phyloP scores from a whole-genome alignment of 2,888 invertebrate genomes.

The Diplolepis rosae region DNA sequence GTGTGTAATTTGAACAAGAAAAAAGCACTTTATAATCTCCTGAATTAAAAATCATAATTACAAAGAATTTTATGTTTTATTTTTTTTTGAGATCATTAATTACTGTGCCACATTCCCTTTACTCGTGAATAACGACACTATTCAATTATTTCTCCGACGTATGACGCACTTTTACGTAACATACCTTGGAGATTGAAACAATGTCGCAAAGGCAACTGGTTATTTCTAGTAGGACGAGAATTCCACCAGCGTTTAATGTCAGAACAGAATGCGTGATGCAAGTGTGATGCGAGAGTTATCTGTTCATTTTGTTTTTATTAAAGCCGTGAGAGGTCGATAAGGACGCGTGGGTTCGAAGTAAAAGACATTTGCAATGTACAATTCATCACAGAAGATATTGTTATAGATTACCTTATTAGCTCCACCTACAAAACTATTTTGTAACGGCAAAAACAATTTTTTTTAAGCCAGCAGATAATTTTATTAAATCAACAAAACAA shows the following conservation, averaged over 20 bases:
- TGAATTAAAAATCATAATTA: not conserved
- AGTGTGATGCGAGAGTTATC: not conserved
- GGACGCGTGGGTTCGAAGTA: conserved; percentile 58
- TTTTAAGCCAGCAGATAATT: no score
- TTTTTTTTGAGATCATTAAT: not conserved
- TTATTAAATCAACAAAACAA: no score
- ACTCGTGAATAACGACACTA: conserved; percentile 3
- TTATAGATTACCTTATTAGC: conserved; percentile 4
- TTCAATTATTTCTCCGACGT: conserved; percentile 16
- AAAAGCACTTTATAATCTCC: not conserved
- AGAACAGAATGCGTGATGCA: not conserved
- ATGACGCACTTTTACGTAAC: conserved; percentile 18
- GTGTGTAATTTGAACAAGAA: not conserved
- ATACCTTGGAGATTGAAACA: conserved; percentile 6
- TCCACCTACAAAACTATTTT: no score
- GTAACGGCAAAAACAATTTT: no score
- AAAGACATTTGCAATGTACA: conserved; percentile 43
- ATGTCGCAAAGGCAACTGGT: not conserved
- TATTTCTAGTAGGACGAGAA: conserved; percentile 10
- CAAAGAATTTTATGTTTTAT: not conserved
- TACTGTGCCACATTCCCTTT: not conserved
- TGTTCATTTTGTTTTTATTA: not conserved
- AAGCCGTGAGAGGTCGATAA: conserved; percentile 13
- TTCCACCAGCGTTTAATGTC: not conserved
- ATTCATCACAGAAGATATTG: no score